Evolutionary conservation across 2,888 invertebrate species (phyloP), one percentile per base, ranked within the genome.

Genomic region (Acronicta alni): DNA sequence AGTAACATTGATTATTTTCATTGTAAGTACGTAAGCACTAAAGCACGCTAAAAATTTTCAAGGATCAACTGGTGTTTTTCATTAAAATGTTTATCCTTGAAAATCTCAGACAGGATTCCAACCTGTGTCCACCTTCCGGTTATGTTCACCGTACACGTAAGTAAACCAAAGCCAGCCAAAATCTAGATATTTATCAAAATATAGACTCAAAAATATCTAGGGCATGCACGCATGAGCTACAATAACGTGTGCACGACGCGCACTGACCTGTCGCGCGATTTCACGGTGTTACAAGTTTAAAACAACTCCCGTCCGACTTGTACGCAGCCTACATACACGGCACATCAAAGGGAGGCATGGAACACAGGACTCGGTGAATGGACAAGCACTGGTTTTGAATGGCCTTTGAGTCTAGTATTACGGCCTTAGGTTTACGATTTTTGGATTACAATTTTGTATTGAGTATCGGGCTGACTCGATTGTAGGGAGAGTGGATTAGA

Each of bases 221-320:
- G 51, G 43, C 59, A 55, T 53, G 14, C 37, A 52, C 67, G 72
- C 71, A 71, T 46, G 43, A 15, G 45, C 42, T 43, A 16, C 46
- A 75, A 72, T 82, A 86, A 82, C 79, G 85, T 82, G 82, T 79
- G 84, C 83, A 81, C 71, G 69, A 65, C 73, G 82, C 88, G 84
- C 89, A 89, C 81, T 92, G 92, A 92, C 91, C 92, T 88, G 91
- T 87, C 78, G 60, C 75, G 74, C 87, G 84, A 91, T 92, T 92
- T 91, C 89, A 92, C 92, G 91, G 84, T 83, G 83, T 74, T 79
- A 74, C 85, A 86, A 84, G 81, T 85, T 86, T 87, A 80, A 87
- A 87, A 88, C 86, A 85, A 83, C 84, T 70, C 53, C 65, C 73
- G 69, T 48, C 55, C 53, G 66, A 73, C 62, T 57, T 55, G 61